Evolutionary conservation across 1,140 invertebrate genomes (phyloP), one percentile per base, ranked within the genome.

Genomic region (Armadillidium nasatum): DNA sequence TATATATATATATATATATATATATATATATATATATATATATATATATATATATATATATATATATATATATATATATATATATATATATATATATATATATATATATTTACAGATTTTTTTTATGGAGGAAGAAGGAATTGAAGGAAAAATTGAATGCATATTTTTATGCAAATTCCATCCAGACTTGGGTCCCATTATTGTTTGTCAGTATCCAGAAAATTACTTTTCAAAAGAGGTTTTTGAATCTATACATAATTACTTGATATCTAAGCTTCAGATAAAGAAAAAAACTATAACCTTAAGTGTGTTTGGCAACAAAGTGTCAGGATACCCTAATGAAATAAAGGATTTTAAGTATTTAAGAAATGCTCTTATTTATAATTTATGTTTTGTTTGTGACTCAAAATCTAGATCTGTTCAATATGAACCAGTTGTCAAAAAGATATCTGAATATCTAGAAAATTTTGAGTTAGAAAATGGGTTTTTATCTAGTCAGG

Each of bases 341-440:
- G 88, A 90, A 80, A 95, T 98, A 75, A 91, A 94, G 81, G 90
- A 94, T 83, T 88, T 91, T 71, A 93, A 94, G 82, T 98, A 98
- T 87, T 89, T 90, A n/a, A 87, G 96, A 78, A 98, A 98, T 87
- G 92, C 93, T 43, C 93, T 95, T 81, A 91, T 96, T 73, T 98
- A 98, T 85, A 98, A 98, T 85, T 84, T 97, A 4, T 97, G 95
- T 84, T 96, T 98, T 85, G 94, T 97, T 0, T 97, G 94, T 84
- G 92, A 96, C 82, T 90, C 91, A 45, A 91, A 91, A 86, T 91
- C 93, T 0, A 89, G 93, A 73, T 95, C 94, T 15, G 91, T 94
- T 19, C 83, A 84, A 33, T 88, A 87, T 84, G 87, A 88, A 78
- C 82, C 85, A 7, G 83, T 87, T 44, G 86, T 88, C 7, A 86